These are phyloP conservation scores for Drosophila mayaguana DNA, from an alignment of 2,888 invertebrate genomes.

Conservation along the genomic window DNA sequence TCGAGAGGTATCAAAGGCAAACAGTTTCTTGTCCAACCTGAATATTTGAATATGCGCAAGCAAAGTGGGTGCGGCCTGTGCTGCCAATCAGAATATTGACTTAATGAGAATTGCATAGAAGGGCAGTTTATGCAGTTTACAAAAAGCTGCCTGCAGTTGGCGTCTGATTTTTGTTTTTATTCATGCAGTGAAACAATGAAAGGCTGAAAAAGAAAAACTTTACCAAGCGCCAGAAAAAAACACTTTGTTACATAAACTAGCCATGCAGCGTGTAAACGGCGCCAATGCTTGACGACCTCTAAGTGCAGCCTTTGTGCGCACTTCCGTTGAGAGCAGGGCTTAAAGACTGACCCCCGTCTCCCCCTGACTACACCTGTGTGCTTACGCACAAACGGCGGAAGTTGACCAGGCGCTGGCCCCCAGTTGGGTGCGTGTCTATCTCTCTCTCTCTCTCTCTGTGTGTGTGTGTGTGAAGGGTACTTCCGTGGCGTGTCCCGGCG, in stretches of 20 bases:
- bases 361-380: too few species aligned
- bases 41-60: neutral
- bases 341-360: neutral
- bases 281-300: constrained; percentile 33
- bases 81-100: neutral
- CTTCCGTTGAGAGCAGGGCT: constrained; percentile 58
- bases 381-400: constrained; percentile 49
- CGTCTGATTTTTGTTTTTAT: neutral
- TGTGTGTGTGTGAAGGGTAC: constrained; percentile 47
- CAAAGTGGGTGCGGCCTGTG: neutral
- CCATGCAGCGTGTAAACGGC: constrained; percentile 2
- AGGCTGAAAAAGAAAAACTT: neutral
- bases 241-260: constrained; percentile 6
- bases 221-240: too few species aligned
- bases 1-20: too few species aligned
- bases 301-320: constrained; percentile 61
- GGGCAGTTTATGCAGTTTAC: neutral
- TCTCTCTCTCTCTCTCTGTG: neutral
- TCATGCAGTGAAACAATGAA: neutral
- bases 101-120: neutral
- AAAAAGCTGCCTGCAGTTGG: neutral
- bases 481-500: constrained; percentile 65
- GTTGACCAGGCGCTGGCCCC: constrained; percentile 63
- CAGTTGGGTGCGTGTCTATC: constrained; percentile 1
- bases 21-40: too few species aligned